phyloP scores from a whole-genome alignment of 1,140 invertebrate species.

The Achroia grisella region DNA sequence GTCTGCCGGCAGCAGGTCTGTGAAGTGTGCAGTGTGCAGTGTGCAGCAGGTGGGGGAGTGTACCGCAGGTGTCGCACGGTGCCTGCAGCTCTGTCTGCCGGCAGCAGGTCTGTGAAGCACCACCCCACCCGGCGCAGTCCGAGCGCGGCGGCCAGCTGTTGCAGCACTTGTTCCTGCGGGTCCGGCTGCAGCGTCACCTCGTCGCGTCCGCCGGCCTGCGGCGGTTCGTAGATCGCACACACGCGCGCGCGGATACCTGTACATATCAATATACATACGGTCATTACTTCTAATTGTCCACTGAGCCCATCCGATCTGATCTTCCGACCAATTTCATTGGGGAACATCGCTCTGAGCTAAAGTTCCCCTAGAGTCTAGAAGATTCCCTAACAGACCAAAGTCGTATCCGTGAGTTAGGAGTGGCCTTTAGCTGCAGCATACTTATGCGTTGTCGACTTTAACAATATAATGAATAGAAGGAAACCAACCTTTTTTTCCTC shows the following conservation, averaged over 20 bases:
- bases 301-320: no score
- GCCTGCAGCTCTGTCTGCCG: conserved; percentile 89
- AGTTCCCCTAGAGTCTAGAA: no score
- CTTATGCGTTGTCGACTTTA: no score
- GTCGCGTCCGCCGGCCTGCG: conserved; percentile 88
- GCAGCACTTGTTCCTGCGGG: conserved; percentile 81
- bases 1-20: background rate
- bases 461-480: no score
- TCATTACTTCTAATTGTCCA: no score
- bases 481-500: no score
- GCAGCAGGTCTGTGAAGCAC: conserved; percentile 98
- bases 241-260: conserved; percentile 91
- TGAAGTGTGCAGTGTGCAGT: background rate
- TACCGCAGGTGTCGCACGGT: conserved; percentile 81
- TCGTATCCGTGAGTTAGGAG: no score
- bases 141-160: conserved; percentile 85
- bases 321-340: no score
- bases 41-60: no score
- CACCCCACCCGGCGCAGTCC: conserved; percentile 93
- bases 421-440: no score
- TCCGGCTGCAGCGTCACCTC: conserved; percentile 82
- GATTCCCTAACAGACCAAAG: no score
- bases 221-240: conserved; percentile 98
- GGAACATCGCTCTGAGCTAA: no score
- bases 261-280: background rate